Evolutionary conservation across 2,888 invertebrate genomes (phyloP).

Genomic region (Hypena proboscidalis): DNA sequence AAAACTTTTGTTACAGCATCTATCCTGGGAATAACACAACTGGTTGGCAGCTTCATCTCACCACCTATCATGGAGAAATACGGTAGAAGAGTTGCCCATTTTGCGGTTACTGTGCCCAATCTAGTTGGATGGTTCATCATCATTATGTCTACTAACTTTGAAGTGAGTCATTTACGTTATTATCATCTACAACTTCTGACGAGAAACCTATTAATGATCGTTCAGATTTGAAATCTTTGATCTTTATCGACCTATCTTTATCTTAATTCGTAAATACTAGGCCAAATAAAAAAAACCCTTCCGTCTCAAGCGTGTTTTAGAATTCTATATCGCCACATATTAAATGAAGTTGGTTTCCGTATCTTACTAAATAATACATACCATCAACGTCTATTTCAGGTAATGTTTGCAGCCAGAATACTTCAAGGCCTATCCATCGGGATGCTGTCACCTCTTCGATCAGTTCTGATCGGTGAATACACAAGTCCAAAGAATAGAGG

Average conservation of each 20-base stretch:
- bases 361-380: no score
- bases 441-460: conserved; percentile 69
- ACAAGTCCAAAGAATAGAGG: conserved; percentile 85
- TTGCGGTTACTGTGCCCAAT: conserved; percentile 69
- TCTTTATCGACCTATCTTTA: no score
- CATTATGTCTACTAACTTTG: conserved; percentile 62
- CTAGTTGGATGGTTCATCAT: conserved; percentile 79
- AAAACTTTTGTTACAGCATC: conserved; percentile 43
- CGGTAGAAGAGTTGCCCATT: conserved; percentile 76
- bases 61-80: conserved; percentile 70
- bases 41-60: conserved; percentile 51
- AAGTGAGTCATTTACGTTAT: conserved; percentile 29
- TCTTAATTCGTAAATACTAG: no score
- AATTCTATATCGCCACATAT: no score
- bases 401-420: conserved; percentile 39
- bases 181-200: no score
- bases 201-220: no score
- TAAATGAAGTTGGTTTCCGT: not conserved
- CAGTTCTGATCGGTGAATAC: conserved; percentile 82
- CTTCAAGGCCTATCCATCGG: conserved; percentile 76
- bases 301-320: no score
- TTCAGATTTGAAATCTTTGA: no score
- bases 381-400: no score
- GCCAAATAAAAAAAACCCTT: no score
- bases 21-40: conserved; percentile 44